Evolutionary conservation across 2,888 invertebrate species (phyloP), one percentile per base, ranked within the genome.

Genomic region (Ditula angustiorana): DNA sequence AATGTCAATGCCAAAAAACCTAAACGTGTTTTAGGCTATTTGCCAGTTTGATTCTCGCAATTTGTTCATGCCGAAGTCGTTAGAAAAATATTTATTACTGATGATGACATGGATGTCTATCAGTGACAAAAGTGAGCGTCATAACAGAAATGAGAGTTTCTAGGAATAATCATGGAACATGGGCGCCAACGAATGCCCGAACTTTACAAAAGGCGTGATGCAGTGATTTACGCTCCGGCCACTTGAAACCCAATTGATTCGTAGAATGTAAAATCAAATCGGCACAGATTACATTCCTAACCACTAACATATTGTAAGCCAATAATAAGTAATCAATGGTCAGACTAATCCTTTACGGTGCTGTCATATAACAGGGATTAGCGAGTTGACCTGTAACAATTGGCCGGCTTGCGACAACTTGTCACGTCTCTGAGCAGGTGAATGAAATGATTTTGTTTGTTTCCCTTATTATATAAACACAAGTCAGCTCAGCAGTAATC

Each of bases 41-140:
- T 71, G 73, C 69, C 72, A 71, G 66, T 69, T 37, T 53, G 37
- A 61, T 69, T 49, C 28, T 62, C 37, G 50, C 55, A 49, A 69
- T 68, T 63, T 24, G 50, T 63, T 62, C 49, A 49, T 13, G 7
- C 50, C 41, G 7, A 53, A 47, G 53, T 47, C 28, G 21, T 63
- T 56, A 68, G 69, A 53, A 67, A 7, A 63, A 41, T 28, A 62
- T 60, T 53, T 58, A 70, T 67, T 69, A 69, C 68, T 52, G 60
- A 37, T 68, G 76, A 79, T 83, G 79, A 83, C 78, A 79, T 67
- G 75, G 13, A 21, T 13, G 23, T n/a, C n/a, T n/a, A n/a, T n/a
- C n/a, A n/a, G n/a, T n/a, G n/a, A n/a, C n/a, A n/a, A n/a, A n/a
- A n/a, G n/a, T n/a, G n/a, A n/a, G n/a, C n/a, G n/a, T n/a, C 26